Evolutionary conservation across 2,113 vertebrate species (phyloP).

Genomic region (Prietella phreatophila): DNA sequence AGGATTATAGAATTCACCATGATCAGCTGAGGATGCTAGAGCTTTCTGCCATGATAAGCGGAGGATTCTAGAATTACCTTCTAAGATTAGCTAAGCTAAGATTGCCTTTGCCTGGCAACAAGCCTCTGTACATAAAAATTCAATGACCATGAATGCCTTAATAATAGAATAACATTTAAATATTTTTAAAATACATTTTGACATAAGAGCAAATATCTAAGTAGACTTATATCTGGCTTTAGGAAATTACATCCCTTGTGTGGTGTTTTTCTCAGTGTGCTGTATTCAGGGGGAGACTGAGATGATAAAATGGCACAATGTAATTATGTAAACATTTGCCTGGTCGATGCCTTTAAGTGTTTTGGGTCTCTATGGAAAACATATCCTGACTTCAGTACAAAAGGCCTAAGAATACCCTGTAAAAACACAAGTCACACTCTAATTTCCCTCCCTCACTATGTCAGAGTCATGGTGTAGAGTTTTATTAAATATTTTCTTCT

Average conservation of each 20-base stretch:
- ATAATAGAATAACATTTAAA: constrained; percentile 31
- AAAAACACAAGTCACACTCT: neutral
- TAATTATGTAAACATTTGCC: constrained; percentile 14
- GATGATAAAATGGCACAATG: neutral
- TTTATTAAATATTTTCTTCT: constrained; percentile 11
- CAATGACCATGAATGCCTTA: constrained; percentile 8
- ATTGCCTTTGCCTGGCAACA: constrained; percentile 7
- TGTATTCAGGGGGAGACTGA: neutral
- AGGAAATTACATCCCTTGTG: constrained; percentile 29
- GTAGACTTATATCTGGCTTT: constrained; percentile 2
- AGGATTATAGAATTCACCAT: neutral
- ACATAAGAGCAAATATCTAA: neutral
- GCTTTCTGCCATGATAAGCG: neutral
- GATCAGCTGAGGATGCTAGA: neutral
- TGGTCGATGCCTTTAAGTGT: neutral
- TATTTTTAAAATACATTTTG: neutral
- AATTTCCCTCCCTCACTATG: neutral
- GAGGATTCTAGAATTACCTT: neutral
- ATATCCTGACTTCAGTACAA: neutral
- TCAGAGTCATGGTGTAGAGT: neutral
- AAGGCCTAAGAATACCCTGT: neutral
- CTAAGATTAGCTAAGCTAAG: neutral
- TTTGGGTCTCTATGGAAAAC: neutral
- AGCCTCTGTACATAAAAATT: neutral
- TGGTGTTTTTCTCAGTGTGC: neutral